Percentiles rank a stretch among this genome's conserved stretches.
These are phyloP conservation scores for Ophthalmolycus amberensis DNA, from an alignment of 2,113 vertebrate genomes.

Conservation along the genomic window DNA sequence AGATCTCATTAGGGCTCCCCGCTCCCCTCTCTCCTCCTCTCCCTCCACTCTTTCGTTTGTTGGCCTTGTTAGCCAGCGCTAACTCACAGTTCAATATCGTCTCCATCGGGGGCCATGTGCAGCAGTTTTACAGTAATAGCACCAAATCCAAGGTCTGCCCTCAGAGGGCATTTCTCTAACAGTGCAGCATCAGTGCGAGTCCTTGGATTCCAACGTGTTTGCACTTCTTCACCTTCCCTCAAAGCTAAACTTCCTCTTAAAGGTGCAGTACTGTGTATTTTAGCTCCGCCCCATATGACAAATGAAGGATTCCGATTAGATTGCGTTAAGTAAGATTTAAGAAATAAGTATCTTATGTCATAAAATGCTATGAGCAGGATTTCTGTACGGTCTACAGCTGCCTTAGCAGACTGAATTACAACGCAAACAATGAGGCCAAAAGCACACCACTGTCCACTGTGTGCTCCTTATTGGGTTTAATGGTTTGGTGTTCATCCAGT, in stretches of 20 bases:
- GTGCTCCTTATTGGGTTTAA: not conserved
- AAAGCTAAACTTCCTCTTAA: not conserved
- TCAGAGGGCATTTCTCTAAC: not conserved
- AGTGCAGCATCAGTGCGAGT: not conserved
- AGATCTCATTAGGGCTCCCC: constrained; percentile 35
- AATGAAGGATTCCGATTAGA: not conserved
- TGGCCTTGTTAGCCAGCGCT: constrained; percentile 52
- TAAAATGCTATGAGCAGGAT: not conserved
- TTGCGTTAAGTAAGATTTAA: not conserved
- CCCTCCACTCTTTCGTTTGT: constrained; percentile 8
- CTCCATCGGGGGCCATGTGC: not conserved
- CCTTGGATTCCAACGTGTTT: constrained; percentile 1
- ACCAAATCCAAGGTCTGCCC: constrained; percentile 33
- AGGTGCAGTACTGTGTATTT: not conserved
- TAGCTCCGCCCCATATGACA: not conserved
- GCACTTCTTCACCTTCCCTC: constrained; percentile 11
- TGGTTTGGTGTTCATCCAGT: not conserved
- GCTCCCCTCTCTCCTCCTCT: not conserved
- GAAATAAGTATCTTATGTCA: not conserved
- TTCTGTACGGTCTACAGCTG: not conserved
- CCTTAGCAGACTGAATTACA: not conserved
- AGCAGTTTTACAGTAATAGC: constrained; percentile 35
- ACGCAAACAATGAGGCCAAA: not conserved
- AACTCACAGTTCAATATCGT: constrained; percentile 15
- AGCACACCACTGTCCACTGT: not conserved